A percentile compares a stretch with the other conserved stretches of the same genome.
phyloP scores from a whole-genome alignment of 2,797 vertebrate genomes.

The Oryzias sinensis region DNA sequence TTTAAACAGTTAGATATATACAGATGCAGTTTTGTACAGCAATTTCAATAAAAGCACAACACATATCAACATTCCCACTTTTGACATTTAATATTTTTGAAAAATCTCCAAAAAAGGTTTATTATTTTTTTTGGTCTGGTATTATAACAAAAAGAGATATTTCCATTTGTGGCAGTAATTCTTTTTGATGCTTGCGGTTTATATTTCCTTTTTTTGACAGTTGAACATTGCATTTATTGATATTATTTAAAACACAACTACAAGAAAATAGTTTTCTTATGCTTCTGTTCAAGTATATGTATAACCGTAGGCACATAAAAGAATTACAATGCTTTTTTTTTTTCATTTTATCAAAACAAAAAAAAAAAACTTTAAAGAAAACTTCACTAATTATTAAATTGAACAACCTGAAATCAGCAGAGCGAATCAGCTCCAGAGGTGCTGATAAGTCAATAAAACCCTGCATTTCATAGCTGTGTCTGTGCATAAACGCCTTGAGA shows the following conservation, averaged over 20 bases:
- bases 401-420: constrained; percentile 7
- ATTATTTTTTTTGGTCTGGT: neutral
- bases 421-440: constrained; percentile 26
- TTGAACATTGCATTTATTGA: neutral
- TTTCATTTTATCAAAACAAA: too few relatives aligned
- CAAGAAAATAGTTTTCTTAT: neutral
- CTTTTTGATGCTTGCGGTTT: too few relatives aligned
- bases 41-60: constrained; percentile 44
- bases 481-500: constrained; percentile 28
- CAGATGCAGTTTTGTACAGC: constrained; percentile 68
- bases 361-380: too few relatives aligned
- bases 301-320: neutral
- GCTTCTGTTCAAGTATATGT: neutral
- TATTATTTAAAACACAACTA: constrained; percentile 4
- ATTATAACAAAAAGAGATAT: too few relatives aligned
- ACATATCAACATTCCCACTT: constrained; percentile 12
- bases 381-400: too few relatives aligned
- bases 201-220: too few relatives aligned
- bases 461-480: constrained; percentile 39
- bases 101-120: neutral
- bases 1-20: constrained; percentile 42
- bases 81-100: constrained; percentile 4
- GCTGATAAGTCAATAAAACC: constrained; percentile 36
- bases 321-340: neutral
- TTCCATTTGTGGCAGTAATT: too few relatives aligned